phyloP scores from a whole-genome alignment of 2,888 invertebrate genomes.

The Brachyptera putata region DNA sequence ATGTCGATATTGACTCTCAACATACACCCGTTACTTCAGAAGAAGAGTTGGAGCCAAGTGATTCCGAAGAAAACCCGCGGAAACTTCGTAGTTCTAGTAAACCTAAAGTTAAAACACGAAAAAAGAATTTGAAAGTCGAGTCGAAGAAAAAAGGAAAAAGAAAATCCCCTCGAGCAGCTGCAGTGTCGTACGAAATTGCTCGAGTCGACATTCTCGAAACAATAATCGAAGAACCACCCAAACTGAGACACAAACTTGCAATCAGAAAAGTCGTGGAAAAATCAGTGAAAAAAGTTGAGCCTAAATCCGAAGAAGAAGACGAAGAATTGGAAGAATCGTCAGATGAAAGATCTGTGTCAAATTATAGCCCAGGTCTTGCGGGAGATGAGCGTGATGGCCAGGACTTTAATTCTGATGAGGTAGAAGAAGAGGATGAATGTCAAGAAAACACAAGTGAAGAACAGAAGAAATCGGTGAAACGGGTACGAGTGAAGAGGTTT shows the following conservation, averaged over 20 bases:
- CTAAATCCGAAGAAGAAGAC: background rate
- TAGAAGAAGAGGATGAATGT: background rate
- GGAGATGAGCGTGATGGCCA: background rate
- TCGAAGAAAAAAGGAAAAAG: background rate
- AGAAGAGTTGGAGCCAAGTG: background rate
- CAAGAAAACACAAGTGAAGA: background rate
- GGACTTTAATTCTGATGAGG: background rate
- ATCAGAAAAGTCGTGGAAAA: slow-evolving; percentile 1
- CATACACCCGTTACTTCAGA: background rate
- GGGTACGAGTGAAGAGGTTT: slow-evolving; percentile 5
- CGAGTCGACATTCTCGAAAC: background rate
- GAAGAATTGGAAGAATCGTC: background rate
- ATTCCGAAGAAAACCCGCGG: background rate
- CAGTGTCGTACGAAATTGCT: background rate
- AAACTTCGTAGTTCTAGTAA: background rate
- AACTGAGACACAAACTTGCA: background rate
- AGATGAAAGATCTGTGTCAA: background rate
- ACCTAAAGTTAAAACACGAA: background rate
- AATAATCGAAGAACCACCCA: background rate
- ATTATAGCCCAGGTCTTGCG: background rate
- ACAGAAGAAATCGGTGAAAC: background rate
- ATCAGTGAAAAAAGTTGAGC: background rate
- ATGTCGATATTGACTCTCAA: background rate
- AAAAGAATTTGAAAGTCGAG: background rate
- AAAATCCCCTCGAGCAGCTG: background rate